Evolutionary conservation across 2,888 invertebrate genomes (phyloP).

Genomic region (Epirrhoe alternata): DNA sequence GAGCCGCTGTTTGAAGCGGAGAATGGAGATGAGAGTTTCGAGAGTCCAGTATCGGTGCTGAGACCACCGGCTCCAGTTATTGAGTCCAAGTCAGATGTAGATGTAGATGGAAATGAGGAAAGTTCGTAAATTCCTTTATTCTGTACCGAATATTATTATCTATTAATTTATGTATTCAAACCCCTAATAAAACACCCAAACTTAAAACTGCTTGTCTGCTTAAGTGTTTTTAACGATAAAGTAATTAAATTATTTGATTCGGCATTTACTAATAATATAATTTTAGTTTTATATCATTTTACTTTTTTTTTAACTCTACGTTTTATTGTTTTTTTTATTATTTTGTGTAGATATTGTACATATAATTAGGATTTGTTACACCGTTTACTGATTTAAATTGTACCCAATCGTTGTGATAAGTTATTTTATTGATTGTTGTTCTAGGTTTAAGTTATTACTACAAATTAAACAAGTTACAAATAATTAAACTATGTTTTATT

Average conservation of each 20-base stretch:
- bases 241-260: slow-evolving; percentile 36
- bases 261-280: slow-evolving; percentile 42
- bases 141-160: background rate
- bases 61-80: slow-evolving; percentile 63
- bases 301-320: background rate
- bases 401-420: slow-evolving; percentile 61
- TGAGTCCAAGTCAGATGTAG: slow-evolving; percentile 60
- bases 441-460: slow-evolving; percentile 44
- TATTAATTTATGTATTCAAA: slow-evolving; percentile 7
- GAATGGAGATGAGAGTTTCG: slow-evolving; percentile 54
- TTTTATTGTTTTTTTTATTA: slow-evolving; percentile 9
- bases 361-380: slow-evolving; percentile 33
- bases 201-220: background rate
- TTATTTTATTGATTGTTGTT: slow-evolving; percentile 47
- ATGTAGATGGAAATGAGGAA: slow-evolving; percentile 31
- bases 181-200: background rate
- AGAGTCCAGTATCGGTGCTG: slow-evolving; percentile 59
- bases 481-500: background rate
- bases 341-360: slow-evolving; percentile 44
- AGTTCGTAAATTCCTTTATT: slow-evolving; percentile 23
- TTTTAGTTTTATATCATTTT: slow-evolving; percentile 17
- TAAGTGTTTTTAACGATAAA: slow-evolving; percentile 3
- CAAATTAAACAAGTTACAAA: slow-evolving; percentile 46
- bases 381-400: slow-evolving; percentile 40
- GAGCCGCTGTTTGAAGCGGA: slow-evolving; percentile 72